Base-by-base conservation (phyloP, 2,113 vertebrate genomes). In the Carassius carassius region DNA sequence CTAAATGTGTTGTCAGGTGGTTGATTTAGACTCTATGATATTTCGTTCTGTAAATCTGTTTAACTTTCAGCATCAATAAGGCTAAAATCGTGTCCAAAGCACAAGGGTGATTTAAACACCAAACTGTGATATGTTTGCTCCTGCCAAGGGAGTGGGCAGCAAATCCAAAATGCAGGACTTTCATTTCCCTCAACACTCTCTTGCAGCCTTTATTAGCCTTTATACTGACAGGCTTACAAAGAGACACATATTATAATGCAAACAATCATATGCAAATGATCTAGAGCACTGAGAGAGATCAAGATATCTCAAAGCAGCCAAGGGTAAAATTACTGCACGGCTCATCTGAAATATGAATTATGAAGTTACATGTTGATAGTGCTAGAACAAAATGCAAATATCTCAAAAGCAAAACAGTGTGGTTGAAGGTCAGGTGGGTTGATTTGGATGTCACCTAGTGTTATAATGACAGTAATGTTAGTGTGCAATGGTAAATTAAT, bases 141-240 rank as follows among this genome's bases (percentile, higher is more conserved):
- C 23, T 63, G 60, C 60, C 60, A 63, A 63, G 0, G n/a, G 10
- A 63, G 60, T 63, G 60, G 60, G n/a, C 1, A 4, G 4, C n/a
- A 63, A 63, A 37, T 49, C 21, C 21, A 51, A 49, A 75, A 75
- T 29, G n/a, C 23, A 44, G 21, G 29, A 37, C 32, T 41, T 58
- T 11, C 56, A 35, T 78, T 0, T 44, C 21, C 44, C 41, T 41
- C 19, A 25, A 44, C 67, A 44, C n/a, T 37, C 37, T 78, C 29
- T 14, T 23, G 13, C 29, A 44, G 41, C 14, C 44, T 35, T 72
- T 62, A 14, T 32, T 11, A 29, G 21, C 6, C 1, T 8, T 63
- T 63, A 41, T 29, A 75, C 70, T 35, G 56, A 78, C 47, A 84
- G 44, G 8, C 60, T 78, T 78, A 77, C 62, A 84, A 54, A 77